Conservation (phyloP, 2,113 vertebrate genomes). For the Cinclus mexicanus region DNA sequence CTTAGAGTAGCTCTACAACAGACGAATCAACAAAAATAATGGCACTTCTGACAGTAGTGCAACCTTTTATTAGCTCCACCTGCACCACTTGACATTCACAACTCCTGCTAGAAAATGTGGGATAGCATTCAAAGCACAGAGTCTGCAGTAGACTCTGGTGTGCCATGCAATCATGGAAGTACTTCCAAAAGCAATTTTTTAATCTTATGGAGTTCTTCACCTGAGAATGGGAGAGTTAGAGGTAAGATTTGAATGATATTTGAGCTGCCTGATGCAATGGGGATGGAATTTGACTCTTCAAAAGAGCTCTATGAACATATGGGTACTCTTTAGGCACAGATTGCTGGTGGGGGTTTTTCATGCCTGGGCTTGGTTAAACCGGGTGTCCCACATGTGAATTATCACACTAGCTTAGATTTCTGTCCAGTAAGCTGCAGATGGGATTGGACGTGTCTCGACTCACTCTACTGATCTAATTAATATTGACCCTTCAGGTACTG, state of each 20-base stretch:
- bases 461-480: background rate
- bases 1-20: constrained; percentile 33
- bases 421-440: background rate
- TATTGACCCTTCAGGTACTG: background rate
- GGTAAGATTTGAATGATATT: background rate
- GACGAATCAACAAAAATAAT: constrained; percentile 26
- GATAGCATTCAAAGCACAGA: background rate
- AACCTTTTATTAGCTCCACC: constrained; percentile 48
- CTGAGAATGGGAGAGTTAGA: background rate
- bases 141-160: background rate
- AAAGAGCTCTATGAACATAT: background rate
- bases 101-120: background rate
- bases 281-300: background rate
- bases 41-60: background rate
- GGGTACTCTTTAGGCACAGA: background rate
- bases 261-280: background rate
- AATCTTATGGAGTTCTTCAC: background rate
- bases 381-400: background rate
- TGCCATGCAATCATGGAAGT: background rate
- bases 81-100: constrained; percentile 49
- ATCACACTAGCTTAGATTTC: background rate
- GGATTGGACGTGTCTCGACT: background rate
- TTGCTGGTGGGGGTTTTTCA: background rate
- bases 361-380: background rate
- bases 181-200: background rate